Evolutionary conservation across 2,797 vertebrate genomes (phyloP).

Genomic region (Sebastes hubbsi): DNA sequence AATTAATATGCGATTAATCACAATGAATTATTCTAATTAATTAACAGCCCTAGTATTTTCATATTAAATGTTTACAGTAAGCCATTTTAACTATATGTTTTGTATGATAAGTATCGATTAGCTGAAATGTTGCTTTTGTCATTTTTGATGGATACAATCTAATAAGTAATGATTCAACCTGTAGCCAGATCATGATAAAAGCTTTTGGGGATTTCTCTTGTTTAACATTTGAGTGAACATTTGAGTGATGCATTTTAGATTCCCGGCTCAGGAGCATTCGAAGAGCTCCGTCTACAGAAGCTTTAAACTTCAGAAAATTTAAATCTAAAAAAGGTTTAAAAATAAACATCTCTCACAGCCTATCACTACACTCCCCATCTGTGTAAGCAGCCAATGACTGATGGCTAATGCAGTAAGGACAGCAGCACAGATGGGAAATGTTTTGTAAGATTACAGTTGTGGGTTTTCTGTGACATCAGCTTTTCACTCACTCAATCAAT

Average conservation of each 20-base stretch:
- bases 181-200: no score
- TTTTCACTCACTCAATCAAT: slow-evolving; percentile 18
- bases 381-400: not conserved
- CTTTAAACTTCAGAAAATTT: not conserved
- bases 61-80: no score
- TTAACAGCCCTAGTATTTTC: no score
- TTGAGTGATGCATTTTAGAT: not conserved
- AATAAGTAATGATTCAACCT: no score
- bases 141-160: no score
- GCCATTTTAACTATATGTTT: no score
- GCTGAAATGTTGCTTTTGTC: no score
- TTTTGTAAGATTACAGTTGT: slow-evolving; percentile 27
- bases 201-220: not conserved
- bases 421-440: slow-evolving; percentile 18
- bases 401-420: not conserved
- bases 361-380: not conserved
- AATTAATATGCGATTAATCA: no score
- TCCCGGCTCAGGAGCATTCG: not conserved
- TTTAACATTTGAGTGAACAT: not conserved
- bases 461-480: slow-evolving; percentile 19
- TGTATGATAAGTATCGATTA: no score
- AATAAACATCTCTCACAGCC: not conserved
- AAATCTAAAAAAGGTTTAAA: not conserved
- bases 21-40: no score
- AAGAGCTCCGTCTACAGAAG: not conserved